Evolutionary conservation across 2,888 invertebrate species (phyloP).

Genomic region (Mesorhabditis sp.): DNA sequence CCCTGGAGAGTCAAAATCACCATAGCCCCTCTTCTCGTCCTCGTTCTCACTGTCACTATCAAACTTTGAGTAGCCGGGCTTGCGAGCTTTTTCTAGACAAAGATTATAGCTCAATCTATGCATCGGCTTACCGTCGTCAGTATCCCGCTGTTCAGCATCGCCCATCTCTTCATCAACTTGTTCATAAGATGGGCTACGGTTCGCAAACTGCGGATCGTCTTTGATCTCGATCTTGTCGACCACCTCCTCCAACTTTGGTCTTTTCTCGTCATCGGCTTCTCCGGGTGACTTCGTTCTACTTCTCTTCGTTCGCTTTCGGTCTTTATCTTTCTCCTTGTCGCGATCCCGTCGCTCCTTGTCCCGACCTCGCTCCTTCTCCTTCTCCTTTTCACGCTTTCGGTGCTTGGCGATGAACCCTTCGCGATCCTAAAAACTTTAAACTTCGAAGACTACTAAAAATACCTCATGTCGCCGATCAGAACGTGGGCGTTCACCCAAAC

Average conservation of each 20-base stretch:
- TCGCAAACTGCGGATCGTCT: conserved; percentile 9
- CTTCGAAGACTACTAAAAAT: conserved; percentile 6
- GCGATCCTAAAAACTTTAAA: background rate
- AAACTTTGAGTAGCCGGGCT: background rate
- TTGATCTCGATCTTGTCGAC: conserved; percentile 13
- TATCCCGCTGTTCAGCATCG: conserved; percentile 16
- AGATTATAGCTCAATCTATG: too few species aligned
- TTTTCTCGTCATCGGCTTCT: conserved; percentile 6
- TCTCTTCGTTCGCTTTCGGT: conserved; percentile 8
- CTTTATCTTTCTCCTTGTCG: conserved; percentile 12
- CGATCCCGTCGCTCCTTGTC: background rate
- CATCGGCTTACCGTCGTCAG: too few species aligned
- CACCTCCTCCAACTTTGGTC: conserved; percentile 9
- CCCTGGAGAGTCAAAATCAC: too few species aligned
- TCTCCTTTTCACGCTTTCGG: conserved; percentile 12
- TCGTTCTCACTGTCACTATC: conserved; percentile 6
- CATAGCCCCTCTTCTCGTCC: background rate
- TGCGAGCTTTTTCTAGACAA: background rate
- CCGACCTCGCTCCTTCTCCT: background rate
- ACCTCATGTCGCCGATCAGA: background rate
- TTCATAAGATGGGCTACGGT: conserved; percentile 11
- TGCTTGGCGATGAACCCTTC: conserved; percentile 9
- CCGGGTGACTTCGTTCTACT: background rate
- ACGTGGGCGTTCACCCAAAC: background rate
- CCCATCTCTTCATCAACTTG: conserved; percentile 16